Percentiles rank a stretch among this genome's conserved stretches.
phyloP scores from a whole-genome alignment of 2,113 vertebrate genomes.

The Larimichthys polyactis region DNA sequence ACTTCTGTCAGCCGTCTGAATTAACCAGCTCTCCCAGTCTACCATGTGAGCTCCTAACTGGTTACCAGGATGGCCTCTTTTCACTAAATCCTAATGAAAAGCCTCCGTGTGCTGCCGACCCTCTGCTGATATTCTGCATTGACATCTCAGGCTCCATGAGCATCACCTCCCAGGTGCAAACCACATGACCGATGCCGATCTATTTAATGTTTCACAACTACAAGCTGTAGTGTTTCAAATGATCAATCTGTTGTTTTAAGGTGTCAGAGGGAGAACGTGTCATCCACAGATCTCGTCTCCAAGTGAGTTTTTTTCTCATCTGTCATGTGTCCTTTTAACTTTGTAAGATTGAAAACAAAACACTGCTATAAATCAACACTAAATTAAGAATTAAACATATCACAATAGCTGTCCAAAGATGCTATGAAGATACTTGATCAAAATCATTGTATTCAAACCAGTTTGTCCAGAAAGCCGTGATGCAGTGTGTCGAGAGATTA shows the following conservation, averaged over 20 bases:
- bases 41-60: background rate
- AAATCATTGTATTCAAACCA: slow-evolving; percentile 36
- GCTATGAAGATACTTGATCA: background rate
- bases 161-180: slow-evolving; percentile 67
- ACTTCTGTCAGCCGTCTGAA: slow-evolving; percentile 72
- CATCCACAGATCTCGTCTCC: slow-evolving; percentile 70
- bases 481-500: slow-evolving; percentile 70
- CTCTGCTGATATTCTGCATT: slow-evolving; percentile 80
- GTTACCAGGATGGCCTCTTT: slow-evolving; percentile 63
- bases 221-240: background rate
- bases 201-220: background rate
- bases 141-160: slow-evolving; percentile 82
- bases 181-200: background rate
- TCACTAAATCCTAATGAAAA: slow-evolving; percentile 48
- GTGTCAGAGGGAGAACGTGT: slow-evolving; percentile 42
- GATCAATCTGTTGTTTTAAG: slow-evolving; percentile 48
- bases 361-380: no score
- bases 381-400: no score
- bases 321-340: background rate
- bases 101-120: slow-evolving; percentile 1
- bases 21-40: background rate
- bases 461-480: slow-evolving; percentile 80
- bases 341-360: no score
- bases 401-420: background rate
- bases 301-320: slow-evolving; percentile 55